Percentiles rank a stretch among this genome's conserved stretches.
These are phyloP conservation scores for Philereme transversata DNA, from an alignment of 2,888 invertebrate genomes.

Conservation along the genomic window DNA sequence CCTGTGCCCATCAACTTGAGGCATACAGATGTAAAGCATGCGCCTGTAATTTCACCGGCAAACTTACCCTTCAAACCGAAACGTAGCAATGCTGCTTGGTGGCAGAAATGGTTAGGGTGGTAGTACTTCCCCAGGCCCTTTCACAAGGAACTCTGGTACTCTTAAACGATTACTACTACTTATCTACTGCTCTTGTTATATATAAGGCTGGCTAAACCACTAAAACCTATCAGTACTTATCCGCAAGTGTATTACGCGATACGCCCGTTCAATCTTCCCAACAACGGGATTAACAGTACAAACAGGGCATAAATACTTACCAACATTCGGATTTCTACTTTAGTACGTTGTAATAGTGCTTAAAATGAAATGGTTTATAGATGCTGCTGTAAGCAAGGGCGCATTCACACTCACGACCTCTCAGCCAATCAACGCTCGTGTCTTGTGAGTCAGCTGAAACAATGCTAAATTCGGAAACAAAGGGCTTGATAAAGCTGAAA, in stretches of 20 bases:
- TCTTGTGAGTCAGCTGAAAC: background rate
- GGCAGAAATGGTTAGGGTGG: too few species aligned
- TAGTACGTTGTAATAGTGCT: background rate
- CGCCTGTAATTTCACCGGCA: too few species aligned
- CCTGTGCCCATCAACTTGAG: too few species aligned
- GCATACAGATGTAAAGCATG: too few species aligned
- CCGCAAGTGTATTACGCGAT: constrained; percentile 25
- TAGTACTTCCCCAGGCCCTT: too few species aligned
- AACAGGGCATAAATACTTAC: constrained; percentile 13
- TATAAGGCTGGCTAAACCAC: constrained; percentile 1
- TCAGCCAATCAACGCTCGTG: constrained; percentile 13
- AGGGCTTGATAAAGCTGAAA: constrained; percentile 7
- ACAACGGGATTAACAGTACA: constrained; percentile 32
- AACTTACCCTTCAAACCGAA: too few species aligned
- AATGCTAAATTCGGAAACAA: constrained; percentile 13
- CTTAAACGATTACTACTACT: background rate
- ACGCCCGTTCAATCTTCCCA: constrained; percentile 31
- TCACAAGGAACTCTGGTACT: too few species aligned
- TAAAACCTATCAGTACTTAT: constrained; percentile 32
- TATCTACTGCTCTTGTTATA: too few species aligned
- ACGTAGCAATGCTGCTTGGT: too few species aligned
- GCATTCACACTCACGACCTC: constrained; percentile 11
- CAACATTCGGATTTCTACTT: constrained; percentile 7
- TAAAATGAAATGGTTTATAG: background rate
- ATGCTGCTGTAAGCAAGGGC: background rate